A percentile compares a stretch with the other conserved stretches of the same genome.
These are phyloP conservation scores for Agrotis exclamationis DNA, from an alignment of 2,888 invertebrate genomes.

Conservation along the genomic window DNA sequence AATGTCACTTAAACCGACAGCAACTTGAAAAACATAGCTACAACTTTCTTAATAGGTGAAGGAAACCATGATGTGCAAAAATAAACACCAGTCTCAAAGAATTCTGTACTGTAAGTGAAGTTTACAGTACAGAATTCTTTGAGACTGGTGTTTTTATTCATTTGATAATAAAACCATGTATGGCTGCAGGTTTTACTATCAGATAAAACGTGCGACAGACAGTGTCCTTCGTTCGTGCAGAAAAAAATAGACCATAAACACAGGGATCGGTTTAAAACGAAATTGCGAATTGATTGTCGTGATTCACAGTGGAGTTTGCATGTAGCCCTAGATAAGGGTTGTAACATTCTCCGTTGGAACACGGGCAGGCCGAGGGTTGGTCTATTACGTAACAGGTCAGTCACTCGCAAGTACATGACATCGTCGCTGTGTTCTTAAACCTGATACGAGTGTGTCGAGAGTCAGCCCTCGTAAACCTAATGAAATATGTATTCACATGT, in stretches of 20 bases:
- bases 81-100: conserved; percentile 34
- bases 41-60: conserved; percentile 55
- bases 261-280: conserved; percentile 68
- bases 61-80: conserved; percentile 57
- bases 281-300: conserved; percentile 82
- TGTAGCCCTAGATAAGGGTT: conserved; percentile 86
- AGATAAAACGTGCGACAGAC: conserved; percentile 43
- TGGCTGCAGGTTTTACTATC: conserved; percentile 44
- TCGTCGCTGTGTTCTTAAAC: conserved; percentile 46
- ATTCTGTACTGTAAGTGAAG: conserved; percentile 35
- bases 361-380: conserved; percentile 69
- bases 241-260: conserved; percentile 55
- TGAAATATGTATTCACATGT: conserved; percentile 50
- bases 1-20: conserved; percentile 53
- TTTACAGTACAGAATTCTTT: conserved; percentile 33
- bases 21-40: conserved; percentile 47
- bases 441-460: conserved; percentile 19
- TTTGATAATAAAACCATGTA: conserved; percentile 40
- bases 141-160: conserved; percentile 38
- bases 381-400: conserved; percentile 62
- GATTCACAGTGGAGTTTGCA: conserved; percentile 82
- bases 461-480: conserved; percentile 31
- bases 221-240: conserved; percentile 17
- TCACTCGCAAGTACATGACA: conserved; percentile 47
- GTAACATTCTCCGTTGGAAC: conserved; percentile 78